Conservation (phyloP, 2,113 vertebrate genomes). For the Brachypodius melanocephalos region DNA sequence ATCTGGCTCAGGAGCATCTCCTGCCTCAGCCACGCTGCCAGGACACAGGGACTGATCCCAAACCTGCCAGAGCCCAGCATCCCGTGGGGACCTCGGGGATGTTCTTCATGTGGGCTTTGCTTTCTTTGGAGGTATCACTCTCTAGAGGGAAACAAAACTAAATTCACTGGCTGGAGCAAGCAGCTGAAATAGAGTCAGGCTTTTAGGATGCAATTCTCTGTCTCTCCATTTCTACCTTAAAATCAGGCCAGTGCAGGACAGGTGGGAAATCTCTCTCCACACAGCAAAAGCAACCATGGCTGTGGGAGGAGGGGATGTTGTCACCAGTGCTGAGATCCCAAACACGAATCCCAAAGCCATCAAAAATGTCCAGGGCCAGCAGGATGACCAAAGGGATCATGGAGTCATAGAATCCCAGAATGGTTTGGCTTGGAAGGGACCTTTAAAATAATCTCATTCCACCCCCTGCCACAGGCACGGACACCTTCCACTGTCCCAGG, state of each 20-base stretch:
- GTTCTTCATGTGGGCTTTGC: rapidly evolving
- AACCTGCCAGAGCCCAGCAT: rapidly evolving
- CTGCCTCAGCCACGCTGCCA: background rate
- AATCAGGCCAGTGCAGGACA: background rate
- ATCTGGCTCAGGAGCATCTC: background rate
- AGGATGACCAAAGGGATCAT: background rate
- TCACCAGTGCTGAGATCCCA: rapidly evolving
- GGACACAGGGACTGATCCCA: background rate
- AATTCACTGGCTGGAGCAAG: rapidly evolving
- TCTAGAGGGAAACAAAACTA: background rate
- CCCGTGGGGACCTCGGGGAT: rapidly evolving
- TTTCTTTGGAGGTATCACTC: background rate
- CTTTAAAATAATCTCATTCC: rapidly evolving
- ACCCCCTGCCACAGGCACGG: too few relatives aligned
- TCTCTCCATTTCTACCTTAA: background rate
- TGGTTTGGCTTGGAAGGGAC: background rate
- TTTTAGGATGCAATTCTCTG: background rate
- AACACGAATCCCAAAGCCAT: rapidly evolving
- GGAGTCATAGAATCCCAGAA: background rate
- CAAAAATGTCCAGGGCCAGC: background rate
- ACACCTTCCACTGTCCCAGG: rapidly evolving
- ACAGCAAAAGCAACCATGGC: rapidly evolving
- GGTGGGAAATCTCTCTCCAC: background rate
- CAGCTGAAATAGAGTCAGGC: background rate
- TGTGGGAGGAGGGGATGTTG: background rate